phyloP scores from a whole-genome alignment of 2,797 vertebrate genomes.

The Martes flavigula region DNA sequence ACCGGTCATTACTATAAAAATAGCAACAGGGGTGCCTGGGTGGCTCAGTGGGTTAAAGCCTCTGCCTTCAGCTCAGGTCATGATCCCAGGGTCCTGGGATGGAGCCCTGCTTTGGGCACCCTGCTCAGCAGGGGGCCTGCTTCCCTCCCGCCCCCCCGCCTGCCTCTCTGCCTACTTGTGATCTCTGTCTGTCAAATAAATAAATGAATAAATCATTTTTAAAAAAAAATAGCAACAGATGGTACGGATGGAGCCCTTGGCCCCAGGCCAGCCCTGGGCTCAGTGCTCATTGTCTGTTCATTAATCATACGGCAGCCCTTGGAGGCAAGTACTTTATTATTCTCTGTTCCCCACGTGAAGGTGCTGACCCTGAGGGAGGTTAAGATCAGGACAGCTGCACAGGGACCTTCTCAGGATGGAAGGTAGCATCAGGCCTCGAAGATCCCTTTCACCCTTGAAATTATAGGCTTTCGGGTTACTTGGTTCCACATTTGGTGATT shows the following conservation, averaged over 20 bases:
- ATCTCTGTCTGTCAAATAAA: no score
- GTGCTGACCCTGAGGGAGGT: background rate
- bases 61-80: no score
- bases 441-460: background rate
- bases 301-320: background rate
- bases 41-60: no score
- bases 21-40: no score
- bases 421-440: background rate
- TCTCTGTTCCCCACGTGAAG: background rate
- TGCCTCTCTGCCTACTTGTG: no score
- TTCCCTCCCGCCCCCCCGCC: no score
- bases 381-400: background rate
- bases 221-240: background rate
- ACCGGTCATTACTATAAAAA: accelerated
- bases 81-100: no score
- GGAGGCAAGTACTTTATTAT: background rate
- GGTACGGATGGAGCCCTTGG: background rate
- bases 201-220: no score
- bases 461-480: background rate
- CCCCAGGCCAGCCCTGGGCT: background rate
- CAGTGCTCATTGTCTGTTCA: background rate
- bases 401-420: background rate
- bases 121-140: no score
- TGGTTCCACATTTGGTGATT: background rate
- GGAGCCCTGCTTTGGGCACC: no score